phyloP scores from a whole-genome alignment of 2,797 vertebrate species.

The Rachycentron canadum region DNA sequence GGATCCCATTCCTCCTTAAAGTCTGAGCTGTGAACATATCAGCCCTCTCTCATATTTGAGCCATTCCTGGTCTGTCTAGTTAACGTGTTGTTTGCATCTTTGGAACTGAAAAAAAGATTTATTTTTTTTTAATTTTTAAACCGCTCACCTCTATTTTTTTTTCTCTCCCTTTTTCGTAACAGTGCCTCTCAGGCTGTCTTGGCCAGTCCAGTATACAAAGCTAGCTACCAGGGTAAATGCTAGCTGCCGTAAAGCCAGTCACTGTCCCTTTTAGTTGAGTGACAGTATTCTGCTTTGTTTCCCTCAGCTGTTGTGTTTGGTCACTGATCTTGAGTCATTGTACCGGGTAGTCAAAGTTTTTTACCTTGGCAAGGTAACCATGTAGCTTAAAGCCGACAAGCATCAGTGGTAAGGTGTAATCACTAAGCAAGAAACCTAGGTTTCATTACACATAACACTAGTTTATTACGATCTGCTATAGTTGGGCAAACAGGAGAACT shows the following conservation, averaged over 20 bases:
- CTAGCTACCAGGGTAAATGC: constrained; percentile 62
- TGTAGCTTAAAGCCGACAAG: constrained; percentile 59
- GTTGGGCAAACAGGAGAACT: constrained; percentile 17
- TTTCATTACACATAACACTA: constrained; percentile 23
- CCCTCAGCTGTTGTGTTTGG: constrained; percentile 34
- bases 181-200: constrained; percentile 77
- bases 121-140: constrained; percentile 14
- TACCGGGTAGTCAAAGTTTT: constrained; percentile 1
- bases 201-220: constrained; percentile 68
- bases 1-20: not conserved
- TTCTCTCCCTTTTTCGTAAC: constrained; percentile 44
- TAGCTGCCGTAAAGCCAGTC: constrained; percentile 62
- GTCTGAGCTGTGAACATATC: constrained; percentile 40
- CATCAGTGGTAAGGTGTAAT: constrained; percentile 36
- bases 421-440: constrained; percentile 7
- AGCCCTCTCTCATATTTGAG: constrained; percentile 33
- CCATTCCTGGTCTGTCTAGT: constrained; percentile 37
- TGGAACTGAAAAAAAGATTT: constrained; percentile 25
- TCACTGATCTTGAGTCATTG: constrained; percentile 9
- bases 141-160: not conserved
- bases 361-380: constrained; percentile 32
- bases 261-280: constrained; percentile 43
- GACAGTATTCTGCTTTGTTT: constrained; percentile 38
- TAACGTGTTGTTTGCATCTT: constrained; percentile 29
- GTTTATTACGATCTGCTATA: constrained; percentile 2